A percentile compares a stretch with the other conserved stretches of the same genome.
Conservation (phyloP, 2,888 invertebrate species). For the Erebia epiphron region DNA sequence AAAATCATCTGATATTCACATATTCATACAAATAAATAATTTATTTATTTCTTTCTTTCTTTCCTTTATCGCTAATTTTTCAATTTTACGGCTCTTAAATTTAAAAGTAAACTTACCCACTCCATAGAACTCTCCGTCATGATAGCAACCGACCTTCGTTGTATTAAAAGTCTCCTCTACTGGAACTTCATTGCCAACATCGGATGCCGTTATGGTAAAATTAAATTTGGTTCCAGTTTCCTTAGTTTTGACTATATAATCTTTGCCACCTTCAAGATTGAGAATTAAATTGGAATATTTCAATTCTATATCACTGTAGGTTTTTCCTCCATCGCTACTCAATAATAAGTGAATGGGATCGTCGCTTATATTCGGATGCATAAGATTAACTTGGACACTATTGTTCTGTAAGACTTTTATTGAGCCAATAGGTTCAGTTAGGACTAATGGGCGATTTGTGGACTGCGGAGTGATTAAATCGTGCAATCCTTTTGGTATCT, state of each 20-base stretch:
- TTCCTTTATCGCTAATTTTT: too few relatives aligned
- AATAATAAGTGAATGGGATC: constrained; percentile 70
- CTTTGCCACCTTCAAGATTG: constrained; percentile 70
- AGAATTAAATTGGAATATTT: constrained; percentile 69
- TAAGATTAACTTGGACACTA: constrained; percentile 73
- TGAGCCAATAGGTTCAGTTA: constrained; percentile 72
- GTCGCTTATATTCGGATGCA: constrained; percentile 63
- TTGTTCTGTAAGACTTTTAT: constrained; percentile 76
- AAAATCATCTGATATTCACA: too few relatives aligned
- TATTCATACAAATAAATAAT: too few relatives aligned
- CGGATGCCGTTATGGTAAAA: constrained; percentile 68
- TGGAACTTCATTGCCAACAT: constrained; percentile 48
- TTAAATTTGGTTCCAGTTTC: constrained; percentile 77
- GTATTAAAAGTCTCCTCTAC: constrained; percentile 50
- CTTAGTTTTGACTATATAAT: constrained; percentile 74
- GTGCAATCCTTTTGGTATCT: constrained; percentile 48
- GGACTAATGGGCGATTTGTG: constrained; percentile 56
- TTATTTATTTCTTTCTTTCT: too few relatives aligned
- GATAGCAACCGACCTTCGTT: constrained; percentile 63
- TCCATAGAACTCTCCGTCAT: constrained; percentile 66
- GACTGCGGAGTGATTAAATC: constrained; percentile 48
- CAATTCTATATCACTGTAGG: constrained; percentile 66
- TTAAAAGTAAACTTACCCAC: constrained; percentile 60
- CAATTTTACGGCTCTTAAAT: too few relatives aligned
- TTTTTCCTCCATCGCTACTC: constrained; percentile 68